phyloP scores from a whole-genome alignment of 2,888 invertebrate genomes.

The Hypomecis atomaria region DNA sequence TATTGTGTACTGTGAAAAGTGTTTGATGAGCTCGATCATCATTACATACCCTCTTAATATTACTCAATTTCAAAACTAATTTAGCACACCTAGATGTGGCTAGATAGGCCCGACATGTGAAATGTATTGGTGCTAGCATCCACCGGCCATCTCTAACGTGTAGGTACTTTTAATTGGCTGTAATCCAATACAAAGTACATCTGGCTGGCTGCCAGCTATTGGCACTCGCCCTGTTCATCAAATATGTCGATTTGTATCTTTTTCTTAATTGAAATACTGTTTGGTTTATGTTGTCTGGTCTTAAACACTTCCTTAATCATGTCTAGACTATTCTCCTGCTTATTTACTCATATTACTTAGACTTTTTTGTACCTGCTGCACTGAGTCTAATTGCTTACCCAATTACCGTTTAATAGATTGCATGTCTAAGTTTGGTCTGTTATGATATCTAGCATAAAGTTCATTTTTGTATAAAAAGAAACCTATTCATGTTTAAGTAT shows the following conservation, averaged over 20 bases:
- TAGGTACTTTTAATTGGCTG: constrained; percentile 82
- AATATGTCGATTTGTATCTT: constrained; percentile 79
- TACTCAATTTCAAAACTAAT: constrained; percentile 64
- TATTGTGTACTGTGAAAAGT: no score
- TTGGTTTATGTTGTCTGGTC: constrained; percentile 43
- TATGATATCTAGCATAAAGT: neutral
- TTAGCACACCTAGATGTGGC: constrained; percentile 70
- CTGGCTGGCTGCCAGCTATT: constrained; percentile 76
- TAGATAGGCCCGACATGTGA: constrained; percentile 71
- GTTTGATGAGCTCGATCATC: neutral
- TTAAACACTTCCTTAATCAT: constrained; percentile 52
- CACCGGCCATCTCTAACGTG: constrained; percentile 57
- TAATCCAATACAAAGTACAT: constrained; percentile 83
- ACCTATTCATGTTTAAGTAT: neutral
- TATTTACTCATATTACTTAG: neutral
- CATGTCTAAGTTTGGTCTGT: constrained; percentile 1
- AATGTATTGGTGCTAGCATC: constrained; percentile 71
- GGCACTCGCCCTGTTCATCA: constrained; percentile 79
- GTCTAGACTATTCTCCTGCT: constrained; percentile 37
- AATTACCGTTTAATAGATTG: neutral
- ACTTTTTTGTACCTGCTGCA: neutral
- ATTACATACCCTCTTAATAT: constrained; percentile 32
- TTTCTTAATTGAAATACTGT: constrained; percentile 71
- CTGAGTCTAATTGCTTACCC: neutral
- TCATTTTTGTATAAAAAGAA: neutral